Evolutionary conservation across 2,797 vertebrate species (phyloP), one percentile per base, ranked within the genome.

Genomic region (Vultur gryphus): DNA sequence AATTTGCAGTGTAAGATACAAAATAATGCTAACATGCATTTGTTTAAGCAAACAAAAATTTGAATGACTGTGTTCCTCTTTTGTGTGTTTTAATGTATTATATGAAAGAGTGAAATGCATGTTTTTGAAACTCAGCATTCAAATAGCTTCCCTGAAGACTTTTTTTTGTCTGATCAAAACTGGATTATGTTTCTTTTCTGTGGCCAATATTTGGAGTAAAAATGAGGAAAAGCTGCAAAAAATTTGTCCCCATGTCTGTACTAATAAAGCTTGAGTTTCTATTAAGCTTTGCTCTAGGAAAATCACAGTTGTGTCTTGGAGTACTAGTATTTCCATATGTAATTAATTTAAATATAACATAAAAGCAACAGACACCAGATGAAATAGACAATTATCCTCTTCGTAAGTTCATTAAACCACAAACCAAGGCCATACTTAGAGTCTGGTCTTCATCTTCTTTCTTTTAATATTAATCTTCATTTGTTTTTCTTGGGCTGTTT

Each of bases 281-380:
- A 29, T 82, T 80, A 84, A 94, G 49, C 14, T 95, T 97, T 96
- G 51, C 84, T 97, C 82, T 94, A 90, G 71, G 69, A 94, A 96
- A 97, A 87, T 87, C 73, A 90, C 52, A 89, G 54, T 44, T 67
- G 3, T 95, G 78, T 96, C 89, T 97, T 91, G 86, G n/a, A 91
- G 28, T 90, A 94, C 37, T 71, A 95, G 51, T 95, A 96, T 96
- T 97, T 97, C 86, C 85, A 94, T 84, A 86, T 88, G 59, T 93
- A 97, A 96, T 98, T 97, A 96, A 97, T 97, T 97, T 93, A 96
- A 97, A 94, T 96, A 82, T 83, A 97, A 87, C n/a, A 92, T 93
- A 91, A 97, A 97, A 97, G 43, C 81, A 97, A 61, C 43, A 95
- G 91, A 76, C 17, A 54, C n/a, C 85, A 92, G 66, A 96, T 93